Evolutionary conservation across 2,888 invertebrate species (phyloP), one percentile per base, ranked within the genome.

Genomic region (Melinaea marsaeus): DNA sequence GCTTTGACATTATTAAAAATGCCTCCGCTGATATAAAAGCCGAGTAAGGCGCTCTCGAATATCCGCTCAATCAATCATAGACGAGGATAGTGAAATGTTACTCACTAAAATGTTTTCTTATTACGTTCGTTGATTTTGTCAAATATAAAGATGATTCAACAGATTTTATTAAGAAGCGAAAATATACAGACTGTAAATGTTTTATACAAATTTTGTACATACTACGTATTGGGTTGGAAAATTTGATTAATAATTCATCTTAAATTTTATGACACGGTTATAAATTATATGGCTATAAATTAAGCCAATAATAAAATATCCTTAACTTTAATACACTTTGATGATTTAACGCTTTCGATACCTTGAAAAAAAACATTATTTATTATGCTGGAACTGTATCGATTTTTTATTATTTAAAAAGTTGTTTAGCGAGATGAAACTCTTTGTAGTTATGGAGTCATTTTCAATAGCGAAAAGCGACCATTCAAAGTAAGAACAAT

Each of bases 401-500:
- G 51, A 32, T n/a, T 4, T 48, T 51, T 51, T 48, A 37, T 32
- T 51, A 51, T 51, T 51, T 54, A 59, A 54, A 51, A 59, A 54
- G 22, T 54, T 42, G 51, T 45, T 59, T 51, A 51, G 34, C 58
- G 54, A 59, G 63, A 57, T 64, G 54, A 51, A 57, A 63, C 46
- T 63, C 60, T 64, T 60, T 64, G 57, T 51, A 61, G 61, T 60
- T 51, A 48, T n/a, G 47, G 37, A 57, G 60, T 57, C 57, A 59
- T 63, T 63, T 45, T 58, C 64, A 47, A 64, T 64, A 55, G 58
- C 58, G 58, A 56, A 61, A 48, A 58, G 55, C 61, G 51, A 22
- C 59, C 61, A 64, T 61, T 66, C 59, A 61, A 46, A 35, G 61
- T 13, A 47, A 37, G 54, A 65, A 67, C 64, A 67, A 67, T 65